phyloP scores from a whole-genome alignment of 2,113 vertebrate genomes.

The Psammodynastes pulverulentus region DNA sequence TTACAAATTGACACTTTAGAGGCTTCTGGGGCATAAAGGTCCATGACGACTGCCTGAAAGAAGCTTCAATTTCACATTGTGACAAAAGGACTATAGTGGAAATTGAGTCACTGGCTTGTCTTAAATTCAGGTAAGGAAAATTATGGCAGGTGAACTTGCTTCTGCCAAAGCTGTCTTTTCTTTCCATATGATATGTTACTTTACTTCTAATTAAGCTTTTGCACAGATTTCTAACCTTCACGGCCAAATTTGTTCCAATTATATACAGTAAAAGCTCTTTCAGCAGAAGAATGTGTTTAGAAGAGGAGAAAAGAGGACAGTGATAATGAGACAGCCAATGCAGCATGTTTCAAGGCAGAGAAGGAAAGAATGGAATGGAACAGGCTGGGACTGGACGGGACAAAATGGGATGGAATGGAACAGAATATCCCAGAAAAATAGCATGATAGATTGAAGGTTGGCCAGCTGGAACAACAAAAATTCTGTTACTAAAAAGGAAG shows the following conservation, averaged over 20 bases:
- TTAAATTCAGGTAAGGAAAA: background rate
- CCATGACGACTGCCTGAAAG: background rate
- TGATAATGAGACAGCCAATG: background rate
- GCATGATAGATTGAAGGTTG: background rate
- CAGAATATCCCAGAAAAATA: background rate
- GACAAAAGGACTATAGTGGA: background rate
- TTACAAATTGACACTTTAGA: background rate
- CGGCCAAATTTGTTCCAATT: background rate
- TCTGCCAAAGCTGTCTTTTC: background rate
- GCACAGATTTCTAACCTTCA: background rate
- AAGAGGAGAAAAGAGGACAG: background rate
- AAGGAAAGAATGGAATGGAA: background rate
- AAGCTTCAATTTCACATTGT: background rate
- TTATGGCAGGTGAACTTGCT: background rate
- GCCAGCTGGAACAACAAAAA: background rate
- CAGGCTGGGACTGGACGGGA: too few relatives aligned
- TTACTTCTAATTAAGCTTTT: background rate
- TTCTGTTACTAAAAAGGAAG: background rate
- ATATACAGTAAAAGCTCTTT: background rate
- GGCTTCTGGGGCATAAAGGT: background rate
- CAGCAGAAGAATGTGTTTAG: background rate
- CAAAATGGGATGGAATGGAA: rapidly evolving
- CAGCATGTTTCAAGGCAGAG: background rate
- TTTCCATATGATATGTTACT: background rate
- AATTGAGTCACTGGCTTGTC: background rate